Conservation (phyloP, 2,797 vertebrate species). For the Cryptoblepharus egeriae region DNA sequence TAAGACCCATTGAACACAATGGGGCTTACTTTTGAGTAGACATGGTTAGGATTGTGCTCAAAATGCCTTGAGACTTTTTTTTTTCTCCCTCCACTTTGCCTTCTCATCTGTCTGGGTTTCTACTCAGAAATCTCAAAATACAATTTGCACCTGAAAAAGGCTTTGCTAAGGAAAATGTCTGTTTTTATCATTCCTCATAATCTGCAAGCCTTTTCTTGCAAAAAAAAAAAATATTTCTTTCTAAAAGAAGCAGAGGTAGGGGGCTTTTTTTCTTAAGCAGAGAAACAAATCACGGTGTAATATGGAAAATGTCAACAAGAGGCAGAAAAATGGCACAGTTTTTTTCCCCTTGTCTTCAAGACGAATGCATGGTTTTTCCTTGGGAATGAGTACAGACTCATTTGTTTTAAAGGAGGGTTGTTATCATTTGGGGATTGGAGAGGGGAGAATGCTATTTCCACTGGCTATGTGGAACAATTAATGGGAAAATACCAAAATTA, state of each 20-base stretch:
- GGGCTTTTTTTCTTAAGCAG: neutral
- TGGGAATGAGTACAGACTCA: constrained; percentile 24
- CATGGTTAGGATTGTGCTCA: too few relatives aligned
- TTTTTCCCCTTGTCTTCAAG: constrained; percentile 42
- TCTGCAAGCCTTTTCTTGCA: constrained; percentile 1
- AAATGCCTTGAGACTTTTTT: constrained; percentile 1
- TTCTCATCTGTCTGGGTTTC: constrained; percentile 7
- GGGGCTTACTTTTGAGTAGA: too few relatives aligned
- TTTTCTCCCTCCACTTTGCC: neutral
- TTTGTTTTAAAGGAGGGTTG: constrained; percentile 1
- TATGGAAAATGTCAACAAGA: constrained; percentile 50
- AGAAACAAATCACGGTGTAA: constrained; percentile 43
- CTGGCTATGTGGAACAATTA: neutral
- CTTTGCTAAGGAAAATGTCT: neutral
- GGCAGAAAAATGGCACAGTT: constrained; percentile 49
- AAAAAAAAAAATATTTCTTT: neutral
- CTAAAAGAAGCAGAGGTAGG: neutral
- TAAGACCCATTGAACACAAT: too few relatives aligned
- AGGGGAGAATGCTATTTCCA: neutral
- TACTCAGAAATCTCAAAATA: neutral
- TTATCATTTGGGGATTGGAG: neutral
- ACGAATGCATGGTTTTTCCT: constrained; percentile 48
- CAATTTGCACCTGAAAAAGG: constrained; percentile 12
- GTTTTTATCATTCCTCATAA: constrained; percentile 6
- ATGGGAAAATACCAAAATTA: neutral